Conservation (phyloP, 2,113 vertebrate species). For the Aix galericulata region DNA sequence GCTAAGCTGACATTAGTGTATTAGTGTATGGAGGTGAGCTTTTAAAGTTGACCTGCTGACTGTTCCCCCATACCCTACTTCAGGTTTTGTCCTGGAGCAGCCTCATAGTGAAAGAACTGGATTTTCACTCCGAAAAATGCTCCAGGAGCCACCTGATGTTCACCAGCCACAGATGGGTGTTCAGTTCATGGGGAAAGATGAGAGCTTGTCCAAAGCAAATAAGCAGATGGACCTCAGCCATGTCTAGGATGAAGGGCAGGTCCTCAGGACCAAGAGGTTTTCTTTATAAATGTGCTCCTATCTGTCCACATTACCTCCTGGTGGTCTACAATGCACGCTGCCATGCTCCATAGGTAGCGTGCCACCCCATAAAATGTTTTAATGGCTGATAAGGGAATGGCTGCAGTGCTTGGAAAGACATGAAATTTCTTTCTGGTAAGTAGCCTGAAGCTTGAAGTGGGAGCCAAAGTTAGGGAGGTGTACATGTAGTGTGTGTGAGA, state of each 20-base stretch:
- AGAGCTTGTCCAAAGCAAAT: neutral
- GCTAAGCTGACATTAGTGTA: neutral
- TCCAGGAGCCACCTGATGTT: neutral
- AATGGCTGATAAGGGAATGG: neutral
- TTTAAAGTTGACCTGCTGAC: neutral
- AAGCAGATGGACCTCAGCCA: neutral
- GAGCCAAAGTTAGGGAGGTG: neutral
- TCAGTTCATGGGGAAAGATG: neutral
- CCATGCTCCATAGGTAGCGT: neutral
- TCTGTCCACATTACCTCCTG: neutral
- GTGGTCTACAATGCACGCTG: neutral
- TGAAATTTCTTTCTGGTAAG: neutral
- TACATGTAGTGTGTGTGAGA: neutral
- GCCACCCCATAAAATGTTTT: neutral
- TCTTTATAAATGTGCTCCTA: neutral
- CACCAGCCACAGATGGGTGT: neutral
- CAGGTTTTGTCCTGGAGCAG: neutral
- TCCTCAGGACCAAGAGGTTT: neutral
- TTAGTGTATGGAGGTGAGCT: fast-evolving
- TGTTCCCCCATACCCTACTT: neutral
- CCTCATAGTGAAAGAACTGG: neutral
- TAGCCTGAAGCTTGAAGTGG: neutral
- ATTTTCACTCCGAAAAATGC: neutral
- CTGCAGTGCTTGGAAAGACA: neutral
- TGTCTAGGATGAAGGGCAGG: neutral